phyloP scores from a whole-genome alignment of 2,113 vertebrate genomes.

The Cephalopterus ornatus region DNA sequence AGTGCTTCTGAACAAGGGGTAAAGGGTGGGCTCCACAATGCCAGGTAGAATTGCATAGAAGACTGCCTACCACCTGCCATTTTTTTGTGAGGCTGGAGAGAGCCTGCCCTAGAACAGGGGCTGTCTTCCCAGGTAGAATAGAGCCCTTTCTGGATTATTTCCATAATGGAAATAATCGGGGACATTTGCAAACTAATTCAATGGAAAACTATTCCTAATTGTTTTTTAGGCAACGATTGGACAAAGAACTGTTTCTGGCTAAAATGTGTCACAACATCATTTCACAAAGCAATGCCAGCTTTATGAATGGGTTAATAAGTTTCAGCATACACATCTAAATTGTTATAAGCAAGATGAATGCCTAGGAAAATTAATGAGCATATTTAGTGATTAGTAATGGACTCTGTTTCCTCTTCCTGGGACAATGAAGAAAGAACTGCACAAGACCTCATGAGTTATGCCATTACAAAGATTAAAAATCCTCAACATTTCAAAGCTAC shows the following conservation, averaged over 20 bases:
- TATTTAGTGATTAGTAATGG: slow-evolving; percentile 2
- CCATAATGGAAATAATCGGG: background rate
- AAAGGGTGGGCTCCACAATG: background rate
- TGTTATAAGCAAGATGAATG: background rate
- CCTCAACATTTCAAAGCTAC: background rate
- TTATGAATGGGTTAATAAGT: background rate
- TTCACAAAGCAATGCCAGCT: background rate
- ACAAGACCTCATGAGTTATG: fast-evolving
- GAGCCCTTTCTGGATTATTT: background rate
- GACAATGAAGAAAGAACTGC: background rate
- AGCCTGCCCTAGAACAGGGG: background rate
- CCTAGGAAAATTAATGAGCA: slow-evolving; percentile 9
- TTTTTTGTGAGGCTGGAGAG: background rate
- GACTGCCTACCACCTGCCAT: background rate
- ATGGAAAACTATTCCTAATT: background rate
- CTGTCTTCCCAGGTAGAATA: background rate
- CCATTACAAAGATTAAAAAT: background rate
- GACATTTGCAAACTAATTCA: background rate
- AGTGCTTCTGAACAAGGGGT: background rate
- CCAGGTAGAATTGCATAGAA: background rate
- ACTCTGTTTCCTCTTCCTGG: background rate
- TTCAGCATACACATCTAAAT: background rate
- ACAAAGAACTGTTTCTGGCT: background rate
- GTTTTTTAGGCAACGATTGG: background rate
- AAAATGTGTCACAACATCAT: background rate